A percentile compares a stretch with the other conserved stretches of the same genome.
Evolutionary conservation across 2,888 invertebrate genomes (phyloP).

Genomic region (Copidosoma aretas): DNA sequence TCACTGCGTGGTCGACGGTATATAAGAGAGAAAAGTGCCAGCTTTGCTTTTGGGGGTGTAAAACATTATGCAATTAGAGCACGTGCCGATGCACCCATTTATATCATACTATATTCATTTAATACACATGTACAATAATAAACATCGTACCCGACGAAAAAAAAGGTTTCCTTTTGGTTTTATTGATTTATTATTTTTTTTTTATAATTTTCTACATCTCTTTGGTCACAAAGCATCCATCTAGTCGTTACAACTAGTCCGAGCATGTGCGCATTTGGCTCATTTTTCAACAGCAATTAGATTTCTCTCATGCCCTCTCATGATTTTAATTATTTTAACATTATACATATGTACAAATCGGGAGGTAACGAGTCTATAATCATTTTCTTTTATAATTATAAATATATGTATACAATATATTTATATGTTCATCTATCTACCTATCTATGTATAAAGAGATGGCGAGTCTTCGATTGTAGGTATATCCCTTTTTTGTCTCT

Average conservation of each 20-base stretch:
- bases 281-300: not conserved
- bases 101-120: not conserved
- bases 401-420: slow-evolving; percentile 35
- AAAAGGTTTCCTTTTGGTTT: too few relatives aligned
- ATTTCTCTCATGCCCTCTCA: not conserved
- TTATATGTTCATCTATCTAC: not conserved
- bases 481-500: slow-evolving; percentile 9
- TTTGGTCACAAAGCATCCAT: slow-evolving; percentile 26
- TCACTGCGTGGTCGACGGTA: not conserved
- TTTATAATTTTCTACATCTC: slow-evolving; percentile 29
- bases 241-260: slow-evolving; percentile 6
- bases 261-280: slow-evolving; percentile 20
- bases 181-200: too few relatives aligned
- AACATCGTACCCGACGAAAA: not conserved
- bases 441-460: slow-evolving; percentile 20
- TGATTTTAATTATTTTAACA: slow-evolving; percentile 22
- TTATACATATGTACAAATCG: slow-evolving; percentile 40
- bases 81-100: not conserved
- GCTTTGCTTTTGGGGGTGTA: slow-evolving; percentile 20
- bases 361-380: slow-evolving; percentile 38
- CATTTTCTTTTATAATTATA: slow-evolving; percentile 27
- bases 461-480: slow-evolving; percentile 25
- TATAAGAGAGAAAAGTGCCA: slow-evolving; percentile 31
- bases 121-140: not conserved
- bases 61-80: slow-evolving; percentile 14